A percentile compares a stretch with the other conserved stretches of the same genome.
phyloP scores from a whole-genome alignment of 2,888 invertebrate species.

The Escarpia spicata region DNA sequence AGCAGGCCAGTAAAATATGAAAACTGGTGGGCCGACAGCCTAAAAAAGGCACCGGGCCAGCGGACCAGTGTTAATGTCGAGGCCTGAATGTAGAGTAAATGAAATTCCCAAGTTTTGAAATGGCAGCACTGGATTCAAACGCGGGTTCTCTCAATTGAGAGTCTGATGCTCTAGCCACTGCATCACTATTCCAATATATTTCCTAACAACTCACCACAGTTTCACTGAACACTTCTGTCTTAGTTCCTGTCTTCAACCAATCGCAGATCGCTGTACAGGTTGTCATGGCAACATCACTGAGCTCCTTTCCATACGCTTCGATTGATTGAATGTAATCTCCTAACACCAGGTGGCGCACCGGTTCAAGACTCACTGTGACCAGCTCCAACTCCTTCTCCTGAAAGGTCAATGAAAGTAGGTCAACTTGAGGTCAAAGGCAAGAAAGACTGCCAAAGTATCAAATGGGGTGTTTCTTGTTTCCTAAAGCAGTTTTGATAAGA shows the following conservation, averaged over 20 bases:
- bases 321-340: neutral
- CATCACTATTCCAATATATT: neutral
- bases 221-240: neutral
- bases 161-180: no score
- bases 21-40: no score
- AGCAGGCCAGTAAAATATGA: no score
- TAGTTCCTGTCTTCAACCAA: slow-evolving; percentile 25
- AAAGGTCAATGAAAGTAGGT: neutral
- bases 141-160: no score
- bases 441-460: neutral
- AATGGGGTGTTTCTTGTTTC: neutral
- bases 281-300: neutral
- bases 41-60: no score
- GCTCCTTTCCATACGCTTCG: neutral
- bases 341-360: neutral
- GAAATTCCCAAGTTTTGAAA: no score
- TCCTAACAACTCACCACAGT: neutral
- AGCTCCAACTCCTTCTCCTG: slow-evolving; percentile 29
- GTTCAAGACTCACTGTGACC: slow-evolving; percentile 22
- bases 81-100: no score
- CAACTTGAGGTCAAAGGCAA: neutral
- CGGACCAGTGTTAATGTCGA: no score
- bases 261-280: neutral
- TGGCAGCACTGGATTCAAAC: no score
- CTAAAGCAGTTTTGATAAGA: neutral